Percentiles rank a stretch among this genome's conserved stretches.
phyloP scores from a whole-genome alignment of 2,888 invertebrate genomes.

The Tetrapedia diversipes region DNA sequence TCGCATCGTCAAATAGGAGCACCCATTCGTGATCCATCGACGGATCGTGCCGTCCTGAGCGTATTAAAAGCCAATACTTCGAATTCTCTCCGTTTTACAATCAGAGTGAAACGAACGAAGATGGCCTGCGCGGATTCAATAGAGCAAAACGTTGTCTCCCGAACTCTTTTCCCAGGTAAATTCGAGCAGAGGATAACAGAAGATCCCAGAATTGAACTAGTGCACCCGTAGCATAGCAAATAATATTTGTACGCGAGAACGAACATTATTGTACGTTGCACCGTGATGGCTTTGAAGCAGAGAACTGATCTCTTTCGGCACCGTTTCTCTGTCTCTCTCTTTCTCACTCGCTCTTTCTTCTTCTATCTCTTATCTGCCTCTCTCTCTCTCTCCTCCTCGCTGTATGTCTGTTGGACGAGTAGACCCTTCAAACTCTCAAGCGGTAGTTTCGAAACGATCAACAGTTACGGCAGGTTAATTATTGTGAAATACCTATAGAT shows the following conservation, averaged over 20 bases:
- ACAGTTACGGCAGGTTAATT: background rate
- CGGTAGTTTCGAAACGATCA: constrained; percentile 25
- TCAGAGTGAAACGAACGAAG: constrained; percentile 20
- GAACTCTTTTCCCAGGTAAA: constrained; percentile 12
- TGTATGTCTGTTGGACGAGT: constrained; percentile 16
- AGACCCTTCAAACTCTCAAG: constrained; percentile 45
- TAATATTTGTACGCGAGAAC: constrained; percentile 28
- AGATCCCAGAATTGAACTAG: constrained; percentile 33
- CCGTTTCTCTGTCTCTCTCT: constrained; percentile 37
- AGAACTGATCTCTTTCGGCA: constrained; percentile 51
- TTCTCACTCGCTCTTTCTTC: constrained; percentile 21
- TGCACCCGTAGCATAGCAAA: constrained; percentile 49
- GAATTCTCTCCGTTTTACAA: constrained; percentile 22
- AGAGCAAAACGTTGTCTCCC: constrained; percentile 9
- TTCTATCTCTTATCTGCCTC: constrained; percentile 1
- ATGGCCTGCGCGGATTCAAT: constrained; percentile 48
- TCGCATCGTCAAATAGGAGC: too few species aligned
- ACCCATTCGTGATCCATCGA: too few species aligned
- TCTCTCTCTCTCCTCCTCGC: constrained; percentile 21
- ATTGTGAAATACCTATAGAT: too few species aligned
- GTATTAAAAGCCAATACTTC: background rate
- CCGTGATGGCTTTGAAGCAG: constrained; percentile 53
- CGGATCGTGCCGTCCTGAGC: too few species aligned
- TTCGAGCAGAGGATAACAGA: constrained; percentile 7
- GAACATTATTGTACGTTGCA: constrained; percentile 47